Base-by-base conservation (phyloP, 2,113 vertebrate species). In the Egretta garzetta region DNA sequence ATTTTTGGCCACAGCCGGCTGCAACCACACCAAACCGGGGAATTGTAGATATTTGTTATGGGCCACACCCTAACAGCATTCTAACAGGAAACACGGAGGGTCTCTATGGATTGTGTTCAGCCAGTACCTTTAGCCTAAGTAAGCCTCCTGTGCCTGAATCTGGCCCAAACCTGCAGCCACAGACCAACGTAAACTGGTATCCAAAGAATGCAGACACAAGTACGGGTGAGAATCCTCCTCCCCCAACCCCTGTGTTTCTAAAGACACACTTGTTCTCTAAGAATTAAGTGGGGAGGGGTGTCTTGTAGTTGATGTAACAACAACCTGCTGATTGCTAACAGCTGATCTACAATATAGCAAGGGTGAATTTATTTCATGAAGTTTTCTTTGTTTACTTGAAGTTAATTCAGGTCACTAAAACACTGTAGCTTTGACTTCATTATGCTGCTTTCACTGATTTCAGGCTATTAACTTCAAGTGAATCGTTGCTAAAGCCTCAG, bases 101-200 rank as follows among this genome's bases (percentile, higher is more conserved):
- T 83, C 50, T 50, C 55, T 95, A 79, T 68, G 53, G 59, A 49
- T 35, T 70, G 47, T 4, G 22, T 81, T 23, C 81, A 92, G 58
- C 49, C 56, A 75, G 10, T 32, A 27, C 52, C 35, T n/a, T 86
- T 24, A 91, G 27, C 73, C 18, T 73, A n/a, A 92, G 50, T 73
- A 98, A 97, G 71, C 45, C 53, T 33, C 95, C 98, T 10, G 97
- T 98, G 73, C 97, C 97, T 3, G 98, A 98, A 95, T 97, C 95
- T 64, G 96, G 37, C 60, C 49, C 52, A 73, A 80, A 59, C 85
- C 18, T 30, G 4, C 52, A 14, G 1, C 67, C 90, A 62, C 95
- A 66, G 19, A 30, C 37, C 30, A 85, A 45, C 0, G 26, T 84
- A 41, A 77, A 77, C 49, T 87, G 52, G 95, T 90, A 52, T 81